Conservation (phyloP, 2,888 invertebrate genomes). For the Congeria kusceri region DNA sequence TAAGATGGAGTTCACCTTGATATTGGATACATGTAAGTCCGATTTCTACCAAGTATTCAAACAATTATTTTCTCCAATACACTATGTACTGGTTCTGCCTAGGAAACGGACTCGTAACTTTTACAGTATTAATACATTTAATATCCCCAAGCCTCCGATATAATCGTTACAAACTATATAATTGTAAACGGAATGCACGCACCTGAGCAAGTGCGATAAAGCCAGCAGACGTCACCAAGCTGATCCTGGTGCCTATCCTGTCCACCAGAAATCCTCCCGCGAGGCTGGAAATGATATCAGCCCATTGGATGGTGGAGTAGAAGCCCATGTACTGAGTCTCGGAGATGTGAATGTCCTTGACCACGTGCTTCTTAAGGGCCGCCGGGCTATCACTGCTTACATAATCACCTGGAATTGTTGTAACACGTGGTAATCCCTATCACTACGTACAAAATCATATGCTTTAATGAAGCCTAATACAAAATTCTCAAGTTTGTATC, state of each 20-base stretch:
- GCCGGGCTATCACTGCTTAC: constrained; percentile 37
- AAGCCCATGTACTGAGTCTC: constrained; percentile 43
- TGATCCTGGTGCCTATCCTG: constrained; percentile 20
- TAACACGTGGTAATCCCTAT: too few species aligned
- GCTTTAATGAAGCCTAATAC: too few species aligned
- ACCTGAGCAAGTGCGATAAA: constrained; percentile 25
- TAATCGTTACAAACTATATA: background rate
- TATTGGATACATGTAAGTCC: too few species aligned
- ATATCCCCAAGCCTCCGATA: background rate
- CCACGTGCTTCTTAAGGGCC: constrained; percentile 33
- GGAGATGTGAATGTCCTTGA: constrained; percentile 31
- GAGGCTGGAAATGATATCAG: constrained; percentile 19
- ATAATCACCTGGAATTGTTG: constrained; percentile 23
- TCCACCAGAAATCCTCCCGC: constrained; percentile 35
- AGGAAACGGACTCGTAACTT: too few species aligned
- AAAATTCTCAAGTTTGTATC: too few species aligned
- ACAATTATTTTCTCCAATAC: too few species aligned
- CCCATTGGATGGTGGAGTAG: constrained; percentile 38
- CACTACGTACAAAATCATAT: too few species aligned
- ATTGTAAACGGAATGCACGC: background rate
- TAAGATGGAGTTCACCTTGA: too few species aligned
- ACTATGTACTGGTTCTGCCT: too few species aligned
- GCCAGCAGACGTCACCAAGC: constrained; percentile 16
- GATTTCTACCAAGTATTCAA: too few species aligned
- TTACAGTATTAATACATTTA: background rate